phyloP scores from a whole-genome alignment of 2,888 invertebrate genomes.

The Netelia fuscicornis region DNA sequence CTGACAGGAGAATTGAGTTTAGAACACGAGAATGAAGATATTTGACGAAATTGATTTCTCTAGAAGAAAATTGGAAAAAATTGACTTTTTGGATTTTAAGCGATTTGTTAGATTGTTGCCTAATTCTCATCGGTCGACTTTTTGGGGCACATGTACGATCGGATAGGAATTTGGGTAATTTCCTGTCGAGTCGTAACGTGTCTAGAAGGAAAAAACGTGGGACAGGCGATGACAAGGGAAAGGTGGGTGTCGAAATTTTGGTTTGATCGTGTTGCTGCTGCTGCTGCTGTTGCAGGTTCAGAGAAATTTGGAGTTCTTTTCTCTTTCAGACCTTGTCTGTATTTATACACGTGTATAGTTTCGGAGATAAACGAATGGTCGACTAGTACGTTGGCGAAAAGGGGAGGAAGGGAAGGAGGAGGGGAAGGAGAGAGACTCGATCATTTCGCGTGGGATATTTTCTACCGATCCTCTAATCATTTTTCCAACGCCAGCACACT shows the following conservation, averaged over 20 bases:
- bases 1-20: background rate
- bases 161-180: conserved; percentile 32
- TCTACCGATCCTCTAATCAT: conserved; percentile 60
- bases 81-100: background rate
- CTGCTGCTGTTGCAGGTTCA: background rate
- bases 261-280: background rate
- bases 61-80: background rate
- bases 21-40: background rate
- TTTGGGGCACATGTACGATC: background rate
- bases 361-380: conserved; percentile 5
- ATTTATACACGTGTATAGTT: background rate
- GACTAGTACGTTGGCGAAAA: conserved; percentile 60
- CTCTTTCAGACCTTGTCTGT: conserved; percentile 1
- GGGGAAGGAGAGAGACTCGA: background rate
- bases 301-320: conserved; percentile 55
- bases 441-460: conserved; percentile 62
- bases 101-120: background rate
- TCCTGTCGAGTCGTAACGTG: conserved; percentile 16
- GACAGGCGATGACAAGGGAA: conserved; percentile 46
- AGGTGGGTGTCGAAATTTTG: conserved; percentile 53
- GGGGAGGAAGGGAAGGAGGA: background rate
- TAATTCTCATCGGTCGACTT: background rate
- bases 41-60: background rate
- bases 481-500: conserved; percentile 47
- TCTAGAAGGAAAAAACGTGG: conserved; percentile 44